Base-by-base conservation (phyloP, 2,888 invertebrate species). In the Parnassius orleans region DNA sequence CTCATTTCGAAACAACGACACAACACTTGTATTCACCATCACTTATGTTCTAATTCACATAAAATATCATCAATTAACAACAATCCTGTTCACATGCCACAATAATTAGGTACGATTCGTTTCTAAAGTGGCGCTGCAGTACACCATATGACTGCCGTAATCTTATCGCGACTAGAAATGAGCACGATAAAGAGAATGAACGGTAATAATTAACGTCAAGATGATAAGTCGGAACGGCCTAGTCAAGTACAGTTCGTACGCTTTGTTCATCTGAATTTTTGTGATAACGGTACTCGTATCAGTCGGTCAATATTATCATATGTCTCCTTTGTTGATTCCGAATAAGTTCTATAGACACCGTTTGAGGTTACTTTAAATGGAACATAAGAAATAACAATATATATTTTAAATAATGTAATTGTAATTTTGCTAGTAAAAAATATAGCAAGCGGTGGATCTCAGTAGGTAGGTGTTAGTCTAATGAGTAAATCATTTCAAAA, bases 121-220 rank as follows among this genome's bases (percentile, higher is more conserved):
- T 72, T 67, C 63, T 70, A 71, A 78, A 75, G 77, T 79, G 81
- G 79, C 81, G 80, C 76, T 76, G 73, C 65, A 66, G 68, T 72
- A 74, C 75, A 74, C 83, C 89, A 83, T 87, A 89, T 88, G 88
- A 90, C 87, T 77, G 76, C 67, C 77, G 68, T 85, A 83, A 89
- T 88, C 89, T 90, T 88, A 90, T 90, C 90, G 73, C 72, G 64
- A 65, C 70, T 78, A 81, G 83, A 82, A 86, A 83, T 79, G 77
- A 72, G 79, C 73, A 75, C 79, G 87, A 87, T 87, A 89, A 88
- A 80, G 83, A 78, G 80, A 79, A 80, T 79, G 77, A 80, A 75
- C 83, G 78, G 76, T 74, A 79, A 82, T 86, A 89, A 88, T 88
- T 88, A 90, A 78, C 85, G 77, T 71, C 75, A 69, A 70, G 68